These are phyloP conservation scores for Caradrina clavipalpis DNA, from an alignment of 2,888 invertebrate species.

Conservation along the genomic window DNA sequence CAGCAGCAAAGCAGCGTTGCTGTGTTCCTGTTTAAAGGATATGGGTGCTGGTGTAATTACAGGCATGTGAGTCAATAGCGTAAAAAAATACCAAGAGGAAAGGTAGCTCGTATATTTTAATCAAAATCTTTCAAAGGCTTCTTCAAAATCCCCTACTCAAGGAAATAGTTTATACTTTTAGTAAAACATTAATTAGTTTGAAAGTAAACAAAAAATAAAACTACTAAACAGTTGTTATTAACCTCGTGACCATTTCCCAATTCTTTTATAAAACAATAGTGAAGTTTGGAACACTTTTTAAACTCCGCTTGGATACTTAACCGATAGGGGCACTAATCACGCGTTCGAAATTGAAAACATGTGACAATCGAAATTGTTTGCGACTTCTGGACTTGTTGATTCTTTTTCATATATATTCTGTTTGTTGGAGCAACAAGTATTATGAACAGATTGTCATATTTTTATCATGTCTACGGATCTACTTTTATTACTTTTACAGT, in stretches of 20 bases:
- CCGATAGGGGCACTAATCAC: conserved; percentile 2
- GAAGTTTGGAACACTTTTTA: neutral
- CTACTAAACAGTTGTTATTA: no score
- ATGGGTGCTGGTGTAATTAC: no score
- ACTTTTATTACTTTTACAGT: conserved; percentile 18
- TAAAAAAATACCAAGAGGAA: no score
- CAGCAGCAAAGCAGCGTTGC: no score
- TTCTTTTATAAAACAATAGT: neutral
- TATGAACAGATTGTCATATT: conserved; percentile 4
- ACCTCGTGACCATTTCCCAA: neutral
- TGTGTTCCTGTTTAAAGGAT: no score
- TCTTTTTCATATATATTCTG: conserved; percentile 9
- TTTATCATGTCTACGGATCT: neutral
- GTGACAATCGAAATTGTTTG: conserved; percentile 13
- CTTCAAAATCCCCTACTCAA: neutral
- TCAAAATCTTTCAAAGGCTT: conserved; percentile 4
- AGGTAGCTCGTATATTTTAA: neutral
- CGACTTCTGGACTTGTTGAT: conserved; percentile 42
- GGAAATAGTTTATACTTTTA: neutral
- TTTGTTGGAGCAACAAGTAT: conserved; percentile 36
- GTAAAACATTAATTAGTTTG: neutral
- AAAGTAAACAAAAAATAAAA: conserved; percentile 19
- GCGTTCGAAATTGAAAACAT: neutral
- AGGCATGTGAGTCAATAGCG: no score
- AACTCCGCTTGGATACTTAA: conserved; percentile 8